Evolutionary conservation across 2,888 invertebrate species (phyloP).

Genomic region (Parnassius orleans): DNA sequence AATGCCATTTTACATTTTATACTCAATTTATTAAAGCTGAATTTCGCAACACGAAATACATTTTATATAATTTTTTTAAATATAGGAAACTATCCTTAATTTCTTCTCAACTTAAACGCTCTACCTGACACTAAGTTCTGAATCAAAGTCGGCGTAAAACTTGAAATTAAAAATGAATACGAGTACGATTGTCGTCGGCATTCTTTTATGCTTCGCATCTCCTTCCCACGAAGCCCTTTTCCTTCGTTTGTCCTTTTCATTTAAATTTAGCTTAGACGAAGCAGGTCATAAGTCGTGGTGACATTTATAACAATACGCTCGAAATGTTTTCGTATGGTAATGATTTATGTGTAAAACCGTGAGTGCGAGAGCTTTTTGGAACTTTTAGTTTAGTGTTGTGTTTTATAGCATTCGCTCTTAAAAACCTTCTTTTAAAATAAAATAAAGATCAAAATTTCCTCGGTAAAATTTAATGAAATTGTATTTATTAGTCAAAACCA

Average conservation of each 20-base stretch:
- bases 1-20: no score
- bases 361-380: slow-evolving; percentile 60
- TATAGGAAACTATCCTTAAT: background rate
- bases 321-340: slow-evolving; percentile 80
- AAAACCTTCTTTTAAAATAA: no score
- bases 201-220: slow-evolving; percentile 59
- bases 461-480: no score
- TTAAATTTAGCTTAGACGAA: slow-evolving; percentile 73
- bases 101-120: slow-evolving; percentile 2
- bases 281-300: slow-evolving; percentile 78
- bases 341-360: slow-evolving; percentile 77
- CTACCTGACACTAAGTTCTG: slow-evolving; percentile 18
- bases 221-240: slow-evolving; percentile 48
- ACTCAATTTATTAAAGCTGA: no score
- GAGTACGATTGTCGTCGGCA: slow-evolving; percentile 55
- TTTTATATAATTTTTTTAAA: no score
- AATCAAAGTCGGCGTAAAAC: slow-evolving; percentile 21
- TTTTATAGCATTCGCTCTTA: slow-evolving; percentile 43
- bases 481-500: no score
- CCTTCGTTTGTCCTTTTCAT: slow-evolving; percentile 55
- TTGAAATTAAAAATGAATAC: slow-evolving; percentile 35
- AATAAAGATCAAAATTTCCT: no score
- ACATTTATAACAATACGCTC: slow-evolving; percentile 78
- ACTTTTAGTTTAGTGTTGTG: slow-evolving; percentile 56
- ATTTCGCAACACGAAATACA: no score